A percentile compares a stretch with the other conserved stretches of the same genome.
Conservation (phyloP, 2,113 vertebrate genomes). For the Origma solitaria region DNA sequence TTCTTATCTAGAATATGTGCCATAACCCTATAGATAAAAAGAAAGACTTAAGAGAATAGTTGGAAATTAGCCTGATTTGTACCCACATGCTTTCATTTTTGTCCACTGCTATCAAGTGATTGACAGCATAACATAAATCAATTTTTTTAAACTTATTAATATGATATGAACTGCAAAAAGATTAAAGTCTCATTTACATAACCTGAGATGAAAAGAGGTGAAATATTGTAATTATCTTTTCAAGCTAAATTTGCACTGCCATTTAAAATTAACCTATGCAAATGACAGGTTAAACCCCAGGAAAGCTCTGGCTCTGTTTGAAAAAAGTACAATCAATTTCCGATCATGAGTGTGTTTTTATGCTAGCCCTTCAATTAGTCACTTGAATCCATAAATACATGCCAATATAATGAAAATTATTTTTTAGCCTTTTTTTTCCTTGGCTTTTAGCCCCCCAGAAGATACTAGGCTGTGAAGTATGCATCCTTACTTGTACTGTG, state of each 20-base stretch:
- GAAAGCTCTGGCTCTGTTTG: conserved; percentile 49
- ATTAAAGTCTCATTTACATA: conserved; percentile 88
- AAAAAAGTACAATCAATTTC: conserved; percentile 61
- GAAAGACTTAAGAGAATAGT: background rate
- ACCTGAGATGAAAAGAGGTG: conserved; percentile 82
- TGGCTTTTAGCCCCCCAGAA: background rate
- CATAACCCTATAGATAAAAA: conserved; percentile 13
- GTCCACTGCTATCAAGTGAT: conserved; percentile 64
- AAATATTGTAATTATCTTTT: conserved; percentile 96
- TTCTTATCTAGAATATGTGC: conserved; percentile 32
- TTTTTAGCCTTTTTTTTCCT: background rate
- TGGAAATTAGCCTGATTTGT: conserved; percentile 74
- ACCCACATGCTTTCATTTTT: conserved; percentile 62
- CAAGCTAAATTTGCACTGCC: conserved; percentile 91
- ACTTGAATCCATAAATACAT: conserved; percentile 22
- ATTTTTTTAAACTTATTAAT: conserved; percentile 72
- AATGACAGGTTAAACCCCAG: conserved; percentile 81
- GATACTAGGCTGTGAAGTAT: background rate
- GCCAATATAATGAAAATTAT: background rate
- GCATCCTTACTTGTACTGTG: background rate
- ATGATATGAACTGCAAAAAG: conserved; percentile 76
- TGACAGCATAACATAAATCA: conserved; percentile 80
- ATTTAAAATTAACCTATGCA: conserved; percentile 96
- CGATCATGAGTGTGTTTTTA: conserved; percentile 50
- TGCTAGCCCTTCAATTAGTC: conserved; percentile 44